Evolutionary conservation across 1,140 invertebrate genomes (phyloP).

Genomic region (Philopotamus ludificatus): DNA sequence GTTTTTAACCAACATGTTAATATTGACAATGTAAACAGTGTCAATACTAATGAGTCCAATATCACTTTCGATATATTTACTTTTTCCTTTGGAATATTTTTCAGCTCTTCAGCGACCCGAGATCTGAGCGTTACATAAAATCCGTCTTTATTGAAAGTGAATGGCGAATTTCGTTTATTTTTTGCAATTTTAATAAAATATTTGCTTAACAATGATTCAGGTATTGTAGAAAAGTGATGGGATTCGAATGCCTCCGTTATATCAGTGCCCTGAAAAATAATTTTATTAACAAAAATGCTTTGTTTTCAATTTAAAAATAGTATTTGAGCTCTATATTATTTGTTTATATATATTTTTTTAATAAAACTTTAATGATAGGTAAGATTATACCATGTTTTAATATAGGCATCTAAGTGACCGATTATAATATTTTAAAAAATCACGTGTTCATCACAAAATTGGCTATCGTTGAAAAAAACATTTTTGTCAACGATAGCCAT

Average conservation of each 20-base stretch:
- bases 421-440: no score
- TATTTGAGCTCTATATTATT: no score
- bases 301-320: no score
- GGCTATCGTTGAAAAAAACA: no score
- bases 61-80: slow-evolving; percentile 19
- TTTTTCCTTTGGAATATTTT: slow-evolving; percentile 44
- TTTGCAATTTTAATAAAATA: slow-evolving; percentile 61
- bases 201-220: slow-evolving; percentile 59
- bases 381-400: no score
- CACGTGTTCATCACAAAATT: no score
- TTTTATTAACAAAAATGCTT: no score
- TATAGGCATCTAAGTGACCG: no score
- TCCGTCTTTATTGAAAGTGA: slow-evolving; percentile 67
- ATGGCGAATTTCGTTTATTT: slow-evolving; percentile 61
- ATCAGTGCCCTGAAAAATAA: slow-evolving; percentile 72
- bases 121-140: slow-evolving; percentile 69
- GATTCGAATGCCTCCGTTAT: slow-evolving; percentile 75
- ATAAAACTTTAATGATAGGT: no score
- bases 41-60: slow-evolving; percentile 13
- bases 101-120: slow-evolving; percentile 56
- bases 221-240: slow-evolving; percentile 60
- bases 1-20: slow-evolving; percentile 6
- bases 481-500: slow-evolving; percentile 71
- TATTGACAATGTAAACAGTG: slow-evolving; percentile 20
- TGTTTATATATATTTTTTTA: no score